Evolutionary conservation across 2,888 invertebrate species (phyloP).

Genomic region (Erebia aethiops): DNA sequence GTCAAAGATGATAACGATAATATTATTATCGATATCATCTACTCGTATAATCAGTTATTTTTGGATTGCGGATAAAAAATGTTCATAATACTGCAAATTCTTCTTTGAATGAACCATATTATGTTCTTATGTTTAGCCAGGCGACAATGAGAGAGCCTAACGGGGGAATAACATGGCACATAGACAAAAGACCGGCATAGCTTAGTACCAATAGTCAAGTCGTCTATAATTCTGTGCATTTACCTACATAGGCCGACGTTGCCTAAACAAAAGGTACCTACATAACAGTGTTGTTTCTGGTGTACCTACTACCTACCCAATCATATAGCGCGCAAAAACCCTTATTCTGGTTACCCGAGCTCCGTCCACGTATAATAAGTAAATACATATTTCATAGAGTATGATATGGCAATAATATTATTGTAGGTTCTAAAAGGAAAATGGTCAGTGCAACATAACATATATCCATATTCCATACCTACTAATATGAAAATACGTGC

Average conservation of each 20-base stretch:
- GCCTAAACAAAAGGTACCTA: not conserved
- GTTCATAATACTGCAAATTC: too few relatives aligned
- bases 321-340: not conserved
- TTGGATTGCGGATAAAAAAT: too few relatives aligned
- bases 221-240: not conserved
- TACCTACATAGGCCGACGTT: slow-evolving; percentile 3
- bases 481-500: too few relatives aligned
- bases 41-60: too few relatives aligned
- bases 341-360: not conserved
- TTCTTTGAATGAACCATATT: not conserved
- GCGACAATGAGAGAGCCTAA: not conserved
- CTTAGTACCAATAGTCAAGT: not conserved
- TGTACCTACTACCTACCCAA: not conserved
- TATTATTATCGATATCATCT: too few relatives aligned
- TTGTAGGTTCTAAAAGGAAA: too few relatives aligned
- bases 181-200: not conserved
- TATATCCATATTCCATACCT: too few relatives aligned
- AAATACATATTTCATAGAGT: too few relatives aligned
- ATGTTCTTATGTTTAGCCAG: not conserved
- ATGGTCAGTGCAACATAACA: too few relatives aligned
- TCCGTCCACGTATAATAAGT: too few relatives aligned
- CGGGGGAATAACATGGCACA: slow-evolving; percentile 10
- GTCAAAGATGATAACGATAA: too few relatives aligned
- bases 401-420: too few relatives aligned
- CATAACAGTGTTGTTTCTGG: not conserved